A percentile compares a stretch with the other conserved stretches of the same genome.
phyloP scores from a whole-genome alignment of 2,113 vertebrate genomes.

The Penelope pileata region DNA sequence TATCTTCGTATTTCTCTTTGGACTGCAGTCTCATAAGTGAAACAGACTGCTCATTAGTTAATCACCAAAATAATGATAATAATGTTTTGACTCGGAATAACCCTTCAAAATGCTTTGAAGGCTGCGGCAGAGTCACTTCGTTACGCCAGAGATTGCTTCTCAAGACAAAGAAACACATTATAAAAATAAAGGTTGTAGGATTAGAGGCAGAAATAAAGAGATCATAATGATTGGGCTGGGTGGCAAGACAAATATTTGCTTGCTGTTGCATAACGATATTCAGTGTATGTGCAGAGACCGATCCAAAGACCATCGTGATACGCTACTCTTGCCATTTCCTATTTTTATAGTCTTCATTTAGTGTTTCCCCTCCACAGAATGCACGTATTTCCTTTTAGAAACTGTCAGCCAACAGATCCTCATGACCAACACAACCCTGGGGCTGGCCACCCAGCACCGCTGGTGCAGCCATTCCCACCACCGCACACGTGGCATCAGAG shows the following conservation, averaged over 20 bases:
- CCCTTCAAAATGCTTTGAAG: neutral
- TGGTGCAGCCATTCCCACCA: neutral
- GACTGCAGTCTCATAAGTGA: neutral
- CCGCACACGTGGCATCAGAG: neutral
- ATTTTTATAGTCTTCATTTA: neutral
- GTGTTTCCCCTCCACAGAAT: neutral
- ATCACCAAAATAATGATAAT: conserved; percentile 32
- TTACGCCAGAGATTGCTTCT: neutral
- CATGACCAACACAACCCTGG: too few species aligned
- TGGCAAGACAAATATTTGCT: neutral
- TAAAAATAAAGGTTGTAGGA: neutral
- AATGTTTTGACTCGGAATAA: conserved; percentile 8
- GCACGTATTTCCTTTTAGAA: neutral
- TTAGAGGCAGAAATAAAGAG: neutral
- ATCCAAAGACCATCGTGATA: neutral
- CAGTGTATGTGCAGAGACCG: neutral
- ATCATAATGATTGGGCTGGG: neutral
- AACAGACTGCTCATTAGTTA: conserved; percentile 50
- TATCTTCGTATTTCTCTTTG: conserved; percentile 45
- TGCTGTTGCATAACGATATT: neutral
- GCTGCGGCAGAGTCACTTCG: neutral
- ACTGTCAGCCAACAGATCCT: neutral
- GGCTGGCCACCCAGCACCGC: neutral
- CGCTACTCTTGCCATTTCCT: neutral
- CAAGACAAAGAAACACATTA: neutral